Base-by-base conservation (phyloP, 92 coral and sea anemone species). In the Meandrina meandrites region DNA sequence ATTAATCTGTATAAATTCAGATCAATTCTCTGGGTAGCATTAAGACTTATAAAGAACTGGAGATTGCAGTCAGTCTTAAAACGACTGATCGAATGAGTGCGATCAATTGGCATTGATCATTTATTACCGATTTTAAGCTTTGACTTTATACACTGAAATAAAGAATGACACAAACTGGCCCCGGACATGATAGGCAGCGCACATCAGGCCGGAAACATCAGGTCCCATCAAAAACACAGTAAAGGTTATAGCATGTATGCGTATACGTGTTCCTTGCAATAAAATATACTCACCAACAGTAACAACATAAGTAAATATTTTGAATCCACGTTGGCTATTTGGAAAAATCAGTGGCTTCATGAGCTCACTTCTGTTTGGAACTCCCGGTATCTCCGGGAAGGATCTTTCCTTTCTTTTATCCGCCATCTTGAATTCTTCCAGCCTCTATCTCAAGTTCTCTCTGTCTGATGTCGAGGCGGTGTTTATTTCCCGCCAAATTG, bases 311-410 rank as follows among this genome's bases (percentile, higher is more conserved):
- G 90, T 94, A 48, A 94, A 91, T 42, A 94, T 74, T 79, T 87
- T 94, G 81, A 94, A 94, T 31, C 88, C 96, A 27, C 98, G 90
- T 40, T 94, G 96, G 60, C 88, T 93, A 31, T 94, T 94, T 58
- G 98, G 98, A 24, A 94, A 94, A 37, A 94, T 94, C 31, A 94
- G 84, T 16, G 98, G 98, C 66, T 87, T 90, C 85, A 94, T 75
- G 2, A 94, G 96, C 86, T 93, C 96, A 19, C 51, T 90, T 87
- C 89, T 87, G 66, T 90, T 89, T 57, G 94, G 91, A 76, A 84
- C 90, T 78, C 94, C 98, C 16, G 91, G 86, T 3, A 90, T 92
- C 48, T 90, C 85, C 57, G 68, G 91, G 79, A 81, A 90, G 21
- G 66, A 66, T 54, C 53, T 34, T 15, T 36, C 81, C 79, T 79